A percentile compares a stretch with the other conserved stretches of the same genome.
phyloP scores from a whole-genome alignment of 1,140 invertebrate species.

The Plectrocnemia conspersa region DNA sequence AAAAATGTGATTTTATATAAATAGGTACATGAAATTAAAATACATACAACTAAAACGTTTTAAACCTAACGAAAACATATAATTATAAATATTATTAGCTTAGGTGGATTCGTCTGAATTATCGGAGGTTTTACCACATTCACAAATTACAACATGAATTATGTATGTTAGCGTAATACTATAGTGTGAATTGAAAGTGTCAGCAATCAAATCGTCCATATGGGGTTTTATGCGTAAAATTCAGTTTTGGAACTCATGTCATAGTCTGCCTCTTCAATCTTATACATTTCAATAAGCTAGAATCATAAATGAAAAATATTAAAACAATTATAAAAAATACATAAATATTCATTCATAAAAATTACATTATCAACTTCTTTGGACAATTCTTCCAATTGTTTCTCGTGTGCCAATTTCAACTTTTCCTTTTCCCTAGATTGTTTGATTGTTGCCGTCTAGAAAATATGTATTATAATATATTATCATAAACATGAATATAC shows the following conservation, averaged over 20 bases:
- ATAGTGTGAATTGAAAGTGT: no score
- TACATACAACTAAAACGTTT: no score
- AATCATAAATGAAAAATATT: constrained; percentile 38
- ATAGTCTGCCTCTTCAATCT: constrained; percentile 90
- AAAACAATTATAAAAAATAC: not conserved
- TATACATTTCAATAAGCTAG: constrained; percentile 92
- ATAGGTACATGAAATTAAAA: no score
- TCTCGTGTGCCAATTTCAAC: constrained; percentile 84
- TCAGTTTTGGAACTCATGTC: constrained; percentile 85
- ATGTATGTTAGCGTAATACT: no score
- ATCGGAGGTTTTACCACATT: no score
- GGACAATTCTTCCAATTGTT: constrained; percentile 84
- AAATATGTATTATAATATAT: constrained; percentile 13
- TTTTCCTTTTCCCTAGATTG: constrained; percentile 93
- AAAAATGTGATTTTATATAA: no score
- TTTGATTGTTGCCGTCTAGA: constrained; percentile 73
- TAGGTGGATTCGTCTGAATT: no score
- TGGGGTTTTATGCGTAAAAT: constrained; percentile 81
- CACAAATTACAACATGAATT: no score
- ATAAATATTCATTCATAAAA: constrained; percentile 25
- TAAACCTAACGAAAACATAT: no score
- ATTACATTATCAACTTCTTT: constrained; percentile 88
- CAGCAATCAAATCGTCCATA: no score
- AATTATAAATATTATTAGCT: no score
- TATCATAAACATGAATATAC: not conserved